Base-by-base conservation (phyloP, 2,888 invertebrate species). In the Papilio gigon region DNA sequence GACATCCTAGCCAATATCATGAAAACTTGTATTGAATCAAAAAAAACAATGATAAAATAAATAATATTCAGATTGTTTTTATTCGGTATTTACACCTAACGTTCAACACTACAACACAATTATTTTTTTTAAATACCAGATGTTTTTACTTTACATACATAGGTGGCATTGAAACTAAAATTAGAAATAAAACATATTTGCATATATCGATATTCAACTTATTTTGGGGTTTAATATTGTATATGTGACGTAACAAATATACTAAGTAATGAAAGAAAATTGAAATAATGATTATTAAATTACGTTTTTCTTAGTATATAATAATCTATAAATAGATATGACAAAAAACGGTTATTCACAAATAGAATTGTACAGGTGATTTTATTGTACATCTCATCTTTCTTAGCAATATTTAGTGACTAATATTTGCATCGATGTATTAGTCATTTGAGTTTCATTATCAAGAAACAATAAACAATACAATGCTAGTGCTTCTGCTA, bases 401-500 rank as follows among this genome's bases (percentile, higher is more conserved):
- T 69, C 42, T 30, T 40, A 65, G 75, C 76, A 78, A 73, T 53
- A 53, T 27, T 67, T 35, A 60, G 72, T 78, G 76, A 77, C 73
- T 74, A 44, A 37, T 53, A 72, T 76, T 79, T 76, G 73, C 70
- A 71, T 73, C 74, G 73, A 77, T 77, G 73, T 75, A 73, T 79
- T 80, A 81, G 73, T 80, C 79, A 79, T 73, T 58, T 47, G 11
- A 27, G 42, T 58, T 37, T n/a, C 33, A 1, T 44, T 12, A 22
- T 53, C 17, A 14, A 35, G n/a, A 30, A 20, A 63, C 30, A 30
- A 22, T 22, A 20, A 20, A 17, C 1, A 14, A 25, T 47, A 20
- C 11, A 20, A 14, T 44, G 9, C 4, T 4, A 44, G 9, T 20
- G 5, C n/a, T 14, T n/a, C 40, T 20, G 8, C 20, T 17, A 17